Evolutionary conservation across 1,140 invertebrate species (phyloP).

Genomic region (Psix sp.): DNA sequence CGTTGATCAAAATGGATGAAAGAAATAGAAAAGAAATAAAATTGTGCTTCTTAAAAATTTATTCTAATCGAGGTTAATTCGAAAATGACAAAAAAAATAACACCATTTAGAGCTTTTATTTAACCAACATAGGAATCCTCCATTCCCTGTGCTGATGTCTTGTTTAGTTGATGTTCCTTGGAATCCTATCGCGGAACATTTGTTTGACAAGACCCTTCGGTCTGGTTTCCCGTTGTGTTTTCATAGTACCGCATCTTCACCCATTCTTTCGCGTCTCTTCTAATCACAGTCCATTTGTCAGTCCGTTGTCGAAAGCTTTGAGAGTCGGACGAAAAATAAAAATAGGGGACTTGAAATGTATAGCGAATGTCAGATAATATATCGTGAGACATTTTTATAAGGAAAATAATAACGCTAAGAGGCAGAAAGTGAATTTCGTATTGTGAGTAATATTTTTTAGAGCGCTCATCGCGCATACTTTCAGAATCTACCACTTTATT

Average conservation of each 20-base stretch:
- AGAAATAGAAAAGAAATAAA: too few relatives aligned
- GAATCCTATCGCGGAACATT: slow-evolving; percentile 61
- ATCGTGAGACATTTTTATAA: slow-evolving; percentile 41
- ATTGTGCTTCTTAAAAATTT: too few relatives aligned
- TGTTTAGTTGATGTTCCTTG: slow-evolving; percentile 39
- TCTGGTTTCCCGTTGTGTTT: slow-evolving; percentile 59
- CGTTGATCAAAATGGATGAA: too few relatives aligned
- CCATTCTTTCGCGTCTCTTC: slow-evolving; percentile 52
- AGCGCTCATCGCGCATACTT: slow-evolving; percentile 9
- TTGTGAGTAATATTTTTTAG: slow-evolving; percentile 26
- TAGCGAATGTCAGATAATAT: slow-evolving; percentile 51
- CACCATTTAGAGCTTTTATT: not conserved
- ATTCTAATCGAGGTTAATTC: too few relatives aligned
- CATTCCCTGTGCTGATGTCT: slow-evolving; percentile 18
- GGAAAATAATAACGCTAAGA: slow-evolving; percentile 29
- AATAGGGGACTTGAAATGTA: slow-evolving; percentile 37
- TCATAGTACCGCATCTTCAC: slow-evolving; percentile 43
- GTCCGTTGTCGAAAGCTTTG: slow-evolving; percentile 48
- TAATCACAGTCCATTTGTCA: slow-evolving; percentile 59
- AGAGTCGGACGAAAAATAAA: slow-evolving; percentile 44
- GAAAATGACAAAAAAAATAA: too few relatives aligned
- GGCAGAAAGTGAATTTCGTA: slow-evolving; percentile 8
- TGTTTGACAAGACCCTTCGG: slow-evolving; percentile 45
- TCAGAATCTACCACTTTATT: too few relatives aligned
- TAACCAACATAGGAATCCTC: slow-evolving; percentile 3